Evolutionary conservation across 2,797 vertebrate genomes (phyloP).

Genomic region (Paratrypauchen microcephalus): DNA sequence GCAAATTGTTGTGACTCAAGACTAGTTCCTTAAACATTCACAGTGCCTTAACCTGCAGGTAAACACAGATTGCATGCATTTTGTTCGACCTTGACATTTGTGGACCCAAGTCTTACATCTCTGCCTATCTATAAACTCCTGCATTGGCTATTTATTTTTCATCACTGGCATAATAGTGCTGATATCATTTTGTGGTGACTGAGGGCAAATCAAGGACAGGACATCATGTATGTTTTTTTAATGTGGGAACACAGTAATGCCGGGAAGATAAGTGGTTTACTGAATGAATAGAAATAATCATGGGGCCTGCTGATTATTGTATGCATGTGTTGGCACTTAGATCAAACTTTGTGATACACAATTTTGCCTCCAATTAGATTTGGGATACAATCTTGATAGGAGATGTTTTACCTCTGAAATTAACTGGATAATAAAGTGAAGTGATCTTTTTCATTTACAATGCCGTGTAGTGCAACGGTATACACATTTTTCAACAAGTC

Average conservation of each 20-base stretch:
- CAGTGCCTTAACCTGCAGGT: neutral
- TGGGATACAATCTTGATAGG: no score
- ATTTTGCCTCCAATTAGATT: no score
- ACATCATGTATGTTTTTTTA: neutral
- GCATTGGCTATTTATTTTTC: neutral
- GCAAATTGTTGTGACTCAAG: neutral
- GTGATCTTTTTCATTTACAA: no score
- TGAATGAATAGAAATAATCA: neutral
- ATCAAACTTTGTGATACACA: no score
- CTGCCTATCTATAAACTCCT: neutral
- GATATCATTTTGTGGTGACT: constrained; percentile 1
- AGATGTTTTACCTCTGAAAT: no score
- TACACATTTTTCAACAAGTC: no score
- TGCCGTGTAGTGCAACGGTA: no score
- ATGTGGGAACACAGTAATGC: neutral
- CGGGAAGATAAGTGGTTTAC: neutral
- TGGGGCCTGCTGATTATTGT: no score
- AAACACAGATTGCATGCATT: neutral
- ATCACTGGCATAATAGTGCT: neutral
- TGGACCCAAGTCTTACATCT: neutral
- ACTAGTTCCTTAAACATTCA: neutral
- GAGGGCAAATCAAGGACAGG: constrained; percentile 13
- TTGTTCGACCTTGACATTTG: neutral
- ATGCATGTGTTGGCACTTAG: no score
- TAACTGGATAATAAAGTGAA: no score